These are phyloP conservation scores for Lethenteron reissneri DNA, from an alignment of 2,113 vertebrate species.

Conservation along the genomic window DNA sequence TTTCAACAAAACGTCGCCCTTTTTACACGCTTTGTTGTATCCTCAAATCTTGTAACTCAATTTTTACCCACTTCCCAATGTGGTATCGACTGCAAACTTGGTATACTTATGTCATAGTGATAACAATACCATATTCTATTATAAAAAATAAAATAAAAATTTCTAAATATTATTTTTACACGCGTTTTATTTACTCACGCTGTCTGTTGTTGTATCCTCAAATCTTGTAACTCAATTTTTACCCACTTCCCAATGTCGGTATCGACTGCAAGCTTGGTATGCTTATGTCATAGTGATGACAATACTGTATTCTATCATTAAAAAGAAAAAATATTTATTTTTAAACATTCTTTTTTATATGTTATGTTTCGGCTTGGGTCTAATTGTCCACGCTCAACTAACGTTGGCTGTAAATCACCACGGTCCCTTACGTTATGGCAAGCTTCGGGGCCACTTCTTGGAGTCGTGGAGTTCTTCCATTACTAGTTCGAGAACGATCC, in stretches of 20 bases:
- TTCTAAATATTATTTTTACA: too few relatives aligned
- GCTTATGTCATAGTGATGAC: neutral
- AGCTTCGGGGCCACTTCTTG: too few relatives aligned
- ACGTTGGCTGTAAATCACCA: too few relatives aligned
- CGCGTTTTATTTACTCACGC: neutral
- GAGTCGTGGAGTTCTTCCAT: too few relatives aligned
- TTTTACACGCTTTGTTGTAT: neutral
- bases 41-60: constrained; percentile 5
- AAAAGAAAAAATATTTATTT: too few relatives aligned
- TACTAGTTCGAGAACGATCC: too few relatives aligned
- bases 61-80: constrained; percentile 13
- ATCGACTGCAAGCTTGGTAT: neutral
- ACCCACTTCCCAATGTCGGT: constrained; percentile 13
- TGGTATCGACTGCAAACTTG: neutral
- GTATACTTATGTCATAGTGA: neutral
- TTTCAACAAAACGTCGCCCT: too few relatives aligned
- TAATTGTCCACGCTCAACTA: too few relatives aligned
- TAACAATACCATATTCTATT: neutral
- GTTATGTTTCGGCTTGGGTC: too few relatives aligned
- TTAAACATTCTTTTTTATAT: too few relatives aligned
- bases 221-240: constrained; percentile 7
- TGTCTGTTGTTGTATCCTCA: neutral
- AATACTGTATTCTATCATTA: neutral
- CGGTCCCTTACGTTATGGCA: too few relatives aligned
- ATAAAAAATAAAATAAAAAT: too few relatives aligned